Conservation (phyloP, 2,797 vertebrate species). For the Coluber constrictor region DNA sequence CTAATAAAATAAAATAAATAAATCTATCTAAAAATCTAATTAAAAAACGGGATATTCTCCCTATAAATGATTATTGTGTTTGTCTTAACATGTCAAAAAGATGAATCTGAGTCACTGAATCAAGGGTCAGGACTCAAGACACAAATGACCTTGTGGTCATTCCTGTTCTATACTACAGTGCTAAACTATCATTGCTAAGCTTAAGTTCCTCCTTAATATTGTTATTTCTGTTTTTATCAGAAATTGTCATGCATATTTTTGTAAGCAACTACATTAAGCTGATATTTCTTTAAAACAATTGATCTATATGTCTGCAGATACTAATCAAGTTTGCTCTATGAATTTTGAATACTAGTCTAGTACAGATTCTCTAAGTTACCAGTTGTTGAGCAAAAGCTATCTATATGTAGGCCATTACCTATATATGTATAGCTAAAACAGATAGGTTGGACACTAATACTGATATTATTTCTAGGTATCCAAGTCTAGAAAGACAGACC, state of each 20-base stretch:
- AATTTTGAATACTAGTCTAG: constrained; percentile 48
- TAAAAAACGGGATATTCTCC: background rate
- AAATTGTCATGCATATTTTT: background rate
- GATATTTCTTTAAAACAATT: background rate
- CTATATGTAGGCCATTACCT: background rate
- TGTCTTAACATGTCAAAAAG: background rate
- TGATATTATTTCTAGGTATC: background rate
- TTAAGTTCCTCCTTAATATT: background rate
- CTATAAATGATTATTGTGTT: background rate
- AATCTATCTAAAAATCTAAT: background rate
- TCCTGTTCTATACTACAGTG: background rate
- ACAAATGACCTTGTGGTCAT: background rate
- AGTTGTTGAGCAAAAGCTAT: background rate
- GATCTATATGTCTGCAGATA: background rate
- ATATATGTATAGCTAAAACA: background rate
- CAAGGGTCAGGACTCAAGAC: background rate
- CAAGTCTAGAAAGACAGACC: background rate
- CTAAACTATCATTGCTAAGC: background rate
- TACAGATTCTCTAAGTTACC: constrained; percentile 43
- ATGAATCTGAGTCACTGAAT: background rate
- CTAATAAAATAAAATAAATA: background rate
- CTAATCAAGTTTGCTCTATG: constrained; percentile 66
- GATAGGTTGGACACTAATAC: background rate
- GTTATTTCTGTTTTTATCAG: background rate
- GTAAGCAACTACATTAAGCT: background rate